phyloP scores from a whole-genome alignment of 2,797 vertebrate species.

The Hippopotamyrus pictus region DNA sequence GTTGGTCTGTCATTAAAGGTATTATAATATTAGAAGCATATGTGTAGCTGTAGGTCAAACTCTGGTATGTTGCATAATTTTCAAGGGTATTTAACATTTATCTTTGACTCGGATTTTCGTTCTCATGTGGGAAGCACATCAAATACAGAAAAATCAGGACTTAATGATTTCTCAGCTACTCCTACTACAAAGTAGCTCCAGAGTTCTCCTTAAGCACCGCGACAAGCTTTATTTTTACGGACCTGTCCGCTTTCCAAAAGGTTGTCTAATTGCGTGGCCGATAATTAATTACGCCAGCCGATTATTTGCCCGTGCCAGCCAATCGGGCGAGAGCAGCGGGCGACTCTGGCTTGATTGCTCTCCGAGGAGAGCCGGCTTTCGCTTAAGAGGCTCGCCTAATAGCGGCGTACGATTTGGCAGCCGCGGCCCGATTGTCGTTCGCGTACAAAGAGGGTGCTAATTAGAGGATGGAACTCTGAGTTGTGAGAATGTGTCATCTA shows the following conservation, averaged over 20 bases:
- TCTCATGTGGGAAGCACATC: background rate
- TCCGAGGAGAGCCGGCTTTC: background rate
- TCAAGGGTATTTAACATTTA: background rate
- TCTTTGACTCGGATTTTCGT: background rate
- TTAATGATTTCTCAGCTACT: background rate
- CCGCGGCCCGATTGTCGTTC: background rate
- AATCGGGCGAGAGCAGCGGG: background rate
- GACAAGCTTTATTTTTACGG: background rate
- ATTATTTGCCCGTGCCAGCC: background rate
- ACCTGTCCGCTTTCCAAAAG: background rate
- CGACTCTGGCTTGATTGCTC: background rate
- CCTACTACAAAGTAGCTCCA: background rate
- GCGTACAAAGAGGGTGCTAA: background rate
- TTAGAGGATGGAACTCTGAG: background rate
- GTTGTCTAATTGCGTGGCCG: background rate
- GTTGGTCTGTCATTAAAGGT: background rate
- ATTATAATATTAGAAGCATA: background rate
- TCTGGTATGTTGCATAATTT: background rate
- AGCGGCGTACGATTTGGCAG: background rate
- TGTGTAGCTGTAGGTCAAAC: background rate
- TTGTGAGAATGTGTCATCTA: background rate
- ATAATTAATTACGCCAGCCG: background rate
- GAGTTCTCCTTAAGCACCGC: too few species aligned
- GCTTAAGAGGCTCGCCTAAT: background rate
- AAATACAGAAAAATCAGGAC: background rate